A percentile compares a stretch with the other conserved stretches of the same genome.
These are phyloP conservation scores for Anniella stebbinsi DNA, from an alignment of 2,797 vertebrate genomes.

Conservation along the genomic window DNA sequence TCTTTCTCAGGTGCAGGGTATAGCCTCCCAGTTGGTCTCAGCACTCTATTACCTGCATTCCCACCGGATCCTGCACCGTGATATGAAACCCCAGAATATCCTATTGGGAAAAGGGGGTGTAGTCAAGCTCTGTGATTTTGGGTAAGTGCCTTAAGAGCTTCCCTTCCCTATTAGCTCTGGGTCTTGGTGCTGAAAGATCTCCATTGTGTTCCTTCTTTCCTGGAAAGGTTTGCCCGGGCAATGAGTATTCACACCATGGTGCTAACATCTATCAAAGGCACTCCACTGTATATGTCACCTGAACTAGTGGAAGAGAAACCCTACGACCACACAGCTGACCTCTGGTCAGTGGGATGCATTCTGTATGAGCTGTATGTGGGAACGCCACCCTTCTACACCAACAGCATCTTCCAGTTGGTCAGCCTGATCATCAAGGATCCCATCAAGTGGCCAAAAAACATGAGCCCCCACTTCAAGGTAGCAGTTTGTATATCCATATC, in stretches of 20 bases:
- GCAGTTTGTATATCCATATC: background rate
- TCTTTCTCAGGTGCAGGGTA: slow-evolving; percentile 84
- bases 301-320: slow-evolving; percentile 95
- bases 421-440: slow-evolving; percentile 90
- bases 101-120: slow-evolving; percentile 91
- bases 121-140: slow-evolving; percentile 97
- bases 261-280: slow-evolving; percentile 97
- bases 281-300: slow-evolving; percentile 97
- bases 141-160: slow-evolving; percentile 80
- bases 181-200: slow-evolving; percentile 8
- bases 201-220: slow-evolving; percentile 23
- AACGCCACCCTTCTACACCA: slow-evolving; percentile 95
- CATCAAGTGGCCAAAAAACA: slow-evolving; percentile 89
- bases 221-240: slow-evolving; percentile 91
- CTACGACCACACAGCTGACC: slow-evolving; percentile 94
- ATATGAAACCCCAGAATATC: slow-evolving; percentile 99
- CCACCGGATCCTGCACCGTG: slow-evolving; percentile 96
- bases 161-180: background rate
- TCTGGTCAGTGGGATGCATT: slow-evolving; percentile 98
- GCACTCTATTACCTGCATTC: slow-evolving; percentile 97
- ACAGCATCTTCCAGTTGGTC: slow-evolving; percentile 94
- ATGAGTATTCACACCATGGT: slow-evolving; percentile 97
- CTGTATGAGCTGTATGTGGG: slow-evolving; percentile 96
- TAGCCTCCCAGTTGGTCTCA: slow-evolving; percentile 94
- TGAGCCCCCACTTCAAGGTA: slow-evolving; percentile 91